phyloP scores from a whole-genome alignment of 2,888 invertebrate genomes.

The Mycalesis mineus region DNA sequence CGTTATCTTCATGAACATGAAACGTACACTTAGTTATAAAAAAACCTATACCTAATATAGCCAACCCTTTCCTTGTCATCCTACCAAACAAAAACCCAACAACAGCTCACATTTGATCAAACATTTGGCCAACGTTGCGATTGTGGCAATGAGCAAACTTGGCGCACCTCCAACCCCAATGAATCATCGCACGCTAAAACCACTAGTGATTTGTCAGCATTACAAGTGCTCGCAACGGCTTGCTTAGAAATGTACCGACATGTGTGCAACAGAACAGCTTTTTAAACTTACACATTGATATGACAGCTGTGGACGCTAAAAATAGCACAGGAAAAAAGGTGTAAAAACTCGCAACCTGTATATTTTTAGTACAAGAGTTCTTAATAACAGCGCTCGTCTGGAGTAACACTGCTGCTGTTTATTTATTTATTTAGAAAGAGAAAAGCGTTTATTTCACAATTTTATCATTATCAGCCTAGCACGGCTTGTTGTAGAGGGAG shows the following conservation, averaged over 20 bases:
- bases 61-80: background rate
- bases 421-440: no score
- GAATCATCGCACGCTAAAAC: constrained; percentile 63
- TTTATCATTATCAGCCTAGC: no score
- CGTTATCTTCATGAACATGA: no score
- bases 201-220: constrained; percentile 66
- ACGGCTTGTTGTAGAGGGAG: no score
- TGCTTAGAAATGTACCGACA: constrained; percentile 27
- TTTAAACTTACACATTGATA: constrained; percentile 13
- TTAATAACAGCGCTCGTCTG: no score
- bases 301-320: constrained; percentile 20
- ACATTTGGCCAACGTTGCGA: constrained; percentile 16
- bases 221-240: constrained; percentile 40
- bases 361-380: no score
- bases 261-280: constrained; percentile 19
- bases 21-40: no score
- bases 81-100: background rate
- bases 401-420: no score
- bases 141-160: constrained; percentile 30
- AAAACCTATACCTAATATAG: no score
- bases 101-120: constrained; percentile 6
- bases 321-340: constrained; percentile 7
- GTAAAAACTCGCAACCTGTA: background rate
- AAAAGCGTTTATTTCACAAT: no score
- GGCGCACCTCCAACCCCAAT: constrained; percentile 59